Base-by-base conservation (phyloP, 1,140 invertebrate genomes). In the Heliconius congener region DNA sequence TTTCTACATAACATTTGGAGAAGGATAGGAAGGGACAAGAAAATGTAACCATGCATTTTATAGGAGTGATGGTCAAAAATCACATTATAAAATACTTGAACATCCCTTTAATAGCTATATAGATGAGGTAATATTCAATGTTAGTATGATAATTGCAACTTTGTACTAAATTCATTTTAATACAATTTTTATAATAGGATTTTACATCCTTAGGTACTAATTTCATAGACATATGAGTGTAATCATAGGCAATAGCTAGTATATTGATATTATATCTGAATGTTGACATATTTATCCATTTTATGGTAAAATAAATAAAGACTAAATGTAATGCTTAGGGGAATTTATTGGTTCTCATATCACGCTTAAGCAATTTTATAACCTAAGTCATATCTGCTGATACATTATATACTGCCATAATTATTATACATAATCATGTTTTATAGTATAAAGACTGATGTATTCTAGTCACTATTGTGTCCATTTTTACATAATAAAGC, bases 381-480 rank as follows among this genome's bases (percentile, higher is more conserved):
- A 77, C 79, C 70, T 60, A 81, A 78, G 19, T 75, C 83, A 70
- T 84, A 81, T 79, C 73, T 85, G 81, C 77, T 85, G 76, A 84
- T 78, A 71, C 78, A 83, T 82, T 91, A 76, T 76, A 71, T 52
- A 82, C 74, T 78, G 77, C 83, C 82, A 84, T 84, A 84, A 85
- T 81, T 76, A 83, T 80, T 78, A 73, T 79, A 81, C 84, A 87
- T 90, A 92, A 91, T 89, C 88, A 91, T 88, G 87, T 89, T 91
- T 85, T 88, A 86, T 87, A 86, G 87, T 86, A 86, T 89, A 82
- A 94, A 94, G 93, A 94, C 93, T 94, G 93, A 94, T 94, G 91
- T 94, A 94, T 90, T 91, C 93, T 94, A 93, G 93, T 94, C 93
- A 94, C 92, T 94, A 92, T 93, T 93, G 90, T 93, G 93, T 88